Evolutionary conservation across 2,113 vertebrate genomes (phyloP).

Genomic region (Plecturocebus donacophilus): DNA sequence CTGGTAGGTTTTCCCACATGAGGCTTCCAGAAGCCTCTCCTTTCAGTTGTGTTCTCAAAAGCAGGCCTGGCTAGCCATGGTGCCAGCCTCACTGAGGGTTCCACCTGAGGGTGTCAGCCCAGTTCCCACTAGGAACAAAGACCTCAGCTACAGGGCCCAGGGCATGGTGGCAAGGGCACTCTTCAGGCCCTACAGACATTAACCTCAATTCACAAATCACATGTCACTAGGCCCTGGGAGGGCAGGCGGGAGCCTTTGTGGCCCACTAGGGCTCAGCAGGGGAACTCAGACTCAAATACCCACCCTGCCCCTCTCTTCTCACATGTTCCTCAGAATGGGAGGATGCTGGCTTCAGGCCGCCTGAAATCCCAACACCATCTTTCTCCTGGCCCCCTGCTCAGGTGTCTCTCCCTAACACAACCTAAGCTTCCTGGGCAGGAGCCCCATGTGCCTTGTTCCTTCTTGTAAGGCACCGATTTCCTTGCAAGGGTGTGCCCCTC

Average conservation of each 20-base stretch:
- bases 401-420: not conserved
- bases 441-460: not conserved
- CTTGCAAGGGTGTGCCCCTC: not conserved
- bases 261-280: not conserved
- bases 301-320: not conserved
- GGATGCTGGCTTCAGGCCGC: not conserved
- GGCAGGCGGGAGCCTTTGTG: not conserved
- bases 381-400: not conserved
- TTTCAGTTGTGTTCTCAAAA: not conserved
- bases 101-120: not conserved
- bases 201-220: not conserved
- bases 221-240: not conserved
- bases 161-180: not conserved
- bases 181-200: not conserved
- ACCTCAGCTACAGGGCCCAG: not conserved
- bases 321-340: not conserved
- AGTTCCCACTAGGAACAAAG: not conserved
- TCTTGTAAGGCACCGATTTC: not conserved
- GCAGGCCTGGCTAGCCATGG: not conserved
- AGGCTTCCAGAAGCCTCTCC: not conserved
- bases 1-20: not conserved
- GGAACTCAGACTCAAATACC: not conserved
- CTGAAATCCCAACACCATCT: not conserved
- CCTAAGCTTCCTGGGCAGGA: not conserved
- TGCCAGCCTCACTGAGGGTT: not conserved